Conservation (phyloP, 2,888 invertebrate species). For the Theretra japonica region DNA sequence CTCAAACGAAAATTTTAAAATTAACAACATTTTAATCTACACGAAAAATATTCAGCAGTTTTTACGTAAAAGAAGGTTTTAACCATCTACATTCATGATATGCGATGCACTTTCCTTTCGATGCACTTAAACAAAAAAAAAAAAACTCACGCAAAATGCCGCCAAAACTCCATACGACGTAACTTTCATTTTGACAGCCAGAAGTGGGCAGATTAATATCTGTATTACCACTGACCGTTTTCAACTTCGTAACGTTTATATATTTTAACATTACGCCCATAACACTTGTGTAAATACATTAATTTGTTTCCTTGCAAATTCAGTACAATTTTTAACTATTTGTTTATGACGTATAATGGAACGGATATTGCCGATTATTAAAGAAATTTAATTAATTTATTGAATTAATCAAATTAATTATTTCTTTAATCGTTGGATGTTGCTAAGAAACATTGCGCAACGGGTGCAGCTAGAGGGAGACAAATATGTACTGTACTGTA, state of each 20-base stretch:
- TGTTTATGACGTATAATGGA: neutral
- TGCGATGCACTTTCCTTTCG: neutral
- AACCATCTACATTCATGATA: too few relatives aligned
- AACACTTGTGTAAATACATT: neutral
- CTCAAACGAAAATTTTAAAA: too few relatives aligned
- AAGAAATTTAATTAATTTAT: too few relatives aligned
- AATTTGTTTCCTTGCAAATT: slow-evolving; percentile 5
- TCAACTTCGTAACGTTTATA: neutral
- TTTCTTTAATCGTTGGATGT: too few relatives aligned
- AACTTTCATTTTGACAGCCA: neutral
- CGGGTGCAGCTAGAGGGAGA: too few relatives aligned
- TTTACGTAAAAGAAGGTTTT: too few relatives aligned
- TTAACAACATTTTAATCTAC: too few relatives aligned
- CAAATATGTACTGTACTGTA: too few relatives aligned
- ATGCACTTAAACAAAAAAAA: neutral
- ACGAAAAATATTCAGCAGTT: too few relatives aligned
- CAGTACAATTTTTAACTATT: neutral
- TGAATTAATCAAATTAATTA: too few relatives aligned
- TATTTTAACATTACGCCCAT: neutral
- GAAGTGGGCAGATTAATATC: slow-evolving; percentile 3
- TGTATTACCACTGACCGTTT: neutral
- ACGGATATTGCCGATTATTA: neutral
- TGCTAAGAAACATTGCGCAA: too few relatives aligned
- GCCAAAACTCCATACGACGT: neutral
- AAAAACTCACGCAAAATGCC: neutral